Base-by-base conservation (phyloP, 2,113 vertebrate genomes). In the Erythrocercus mccallii region DNA sequence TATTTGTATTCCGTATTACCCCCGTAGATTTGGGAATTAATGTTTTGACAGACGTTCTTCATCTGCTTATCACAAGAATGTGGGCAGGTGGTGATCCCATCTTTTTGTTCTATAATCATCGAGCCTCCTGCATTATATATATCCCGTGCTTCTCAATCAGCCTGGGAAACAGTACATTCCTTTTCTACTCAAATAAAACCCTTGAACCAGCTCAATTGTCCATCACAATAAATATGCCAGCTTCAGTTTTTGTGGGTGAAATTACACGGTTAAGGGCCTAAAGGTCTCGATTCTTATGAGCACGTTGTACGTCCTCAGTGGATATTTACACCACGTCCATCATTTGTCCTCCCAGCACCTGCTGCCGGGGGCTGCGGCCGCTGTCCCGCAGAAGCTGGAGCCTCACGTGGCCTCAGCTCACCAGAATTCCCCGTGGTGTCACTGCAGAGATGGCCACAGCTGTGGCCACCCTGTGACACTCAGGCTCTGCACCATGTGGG, bases 1-100 rank as follows among this genome's bases (percentile, higher is more conserved):
- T 79, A 3, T 61, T 68, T 40, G 76, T 68, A 2, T 66, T 31
- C 81, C 16, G 8, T 31, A 0, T 54, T 93, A 33, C 64, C 94
- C 74, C 68, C 81, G 0, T 53, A 68, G 88, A 58, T 97, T 72
- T 27, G 86, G 94, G 92, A 88, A 92, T 91, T 87, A 53, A 16
- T 90, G 93, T 96, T 97, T 94, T 95, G 85, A 91, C 89, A 94
- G 94, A 91, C 92, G 47, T 85, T 96, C 91, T 47, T 94, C 94
- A 53, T 81, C 88, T 94, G 87, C 97, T 94, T 87, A 68, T 88
- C 79, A 0, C 88, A 77, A 85, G 90, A 71, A 91, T 4, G 79
- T 65, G 94, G 96, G 95, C 96, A 96, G 96, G 95, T 96, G 95
- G 95, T 94, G 92, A 97, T 92, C 95, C 77, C 89, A 47, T 86